Evolutionary conservation across 2,113 vertebrate genomes (phyloP).

Genomic region (Ginglymostoma cirratum): DNA sequence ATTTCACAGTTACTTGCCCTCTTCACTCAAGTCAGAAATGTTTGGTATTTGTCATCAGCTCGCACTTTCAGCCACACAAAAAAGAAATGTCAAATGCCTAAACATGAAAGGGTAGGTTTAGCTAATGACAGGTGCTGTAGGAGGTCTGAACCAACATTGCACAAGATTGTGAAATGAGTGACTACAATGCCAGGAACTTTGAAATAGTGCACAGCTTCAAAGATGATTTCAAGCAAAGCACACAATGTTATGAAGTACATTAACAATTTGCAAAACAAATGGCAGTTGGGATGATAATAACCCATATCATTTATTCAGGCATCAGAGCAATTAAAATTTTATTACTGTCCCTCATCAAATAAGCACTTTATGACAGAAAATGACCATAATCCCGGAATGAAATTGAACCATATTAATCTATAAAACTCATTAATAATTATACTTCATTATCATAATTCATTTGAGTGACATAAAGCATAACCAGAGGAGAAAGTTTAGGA

Average conservation of each 20-base stretch:
- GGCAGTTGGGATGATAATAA: conserved; percentile 8
- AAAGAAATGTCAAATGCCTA: not conserved
- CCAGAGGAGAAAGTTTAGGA: not conserved
- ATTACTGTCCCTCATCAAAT: conserved; percentile 11
- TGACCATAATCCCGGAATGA: not conserved
- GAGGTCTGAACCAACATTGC: not conserved
- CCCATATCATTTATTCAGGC: conserved; percentile 19
- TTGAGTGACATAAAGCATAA: not conserved
- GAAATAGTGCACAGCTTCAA: not conserved
- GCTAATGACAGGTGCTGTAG: not conserved
- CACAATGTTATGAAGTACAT: not conserved
- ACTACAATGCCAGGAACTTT: not conserved
- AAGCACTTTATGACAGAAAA: not conserved
- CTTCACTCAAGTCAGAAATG: not conserved
- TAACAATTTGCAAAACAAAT: not conserved
- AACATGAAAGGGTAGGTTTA: not conserved
- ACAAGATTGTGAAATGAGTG: not conserved
- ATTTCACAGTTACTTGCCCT: not conserved
- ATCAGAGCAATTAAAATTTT: not conserved
- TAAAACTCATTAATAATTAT: conserved; percentile 15
- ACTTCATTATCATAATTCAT: conserved; percentile 19
- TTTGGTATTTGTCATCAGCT: not conserved
- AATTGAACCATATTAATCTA: conserved; percentile 19
- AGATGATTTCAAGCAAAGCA: not conserved
- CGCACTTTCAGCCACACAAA: not conserved